Evolutionary conservation across 2,888 invertebrate genomes (phyloP).

Genomic region (Halictus ligatus): DNA sequence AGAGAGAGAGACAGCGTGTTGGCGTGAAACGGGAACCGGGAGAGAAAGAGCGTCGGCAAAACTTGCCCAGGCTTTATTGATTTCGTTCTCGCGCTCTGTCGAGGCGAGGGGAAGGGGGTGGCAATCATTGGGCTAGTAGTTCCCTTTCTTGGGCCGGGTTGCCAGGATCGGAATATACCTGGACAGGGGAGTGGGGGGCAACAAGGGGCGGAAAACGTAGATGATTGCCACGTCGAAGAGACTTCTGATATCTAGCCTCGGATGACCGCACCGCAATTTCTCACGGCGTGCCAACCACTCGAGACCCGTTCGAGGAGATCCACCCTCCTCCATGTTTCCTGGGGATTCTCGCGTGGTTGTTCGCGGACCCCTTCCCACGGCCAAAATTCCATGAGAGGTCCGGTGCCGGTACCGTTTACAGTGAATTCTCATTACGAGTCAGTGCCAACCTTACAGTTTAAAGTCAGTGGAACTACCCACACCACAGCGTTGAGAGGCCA

Average conservation of each 20-base stretch:
- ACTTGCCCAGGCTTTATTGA: constrained; percentile 70
- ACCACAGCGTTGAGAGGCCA: too few species aligned
- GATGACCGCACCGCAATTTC: constrained; percentile 56
- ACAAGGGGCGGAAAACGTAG: neutral
- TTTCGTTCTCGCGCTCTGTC: constrained; percentile 55
- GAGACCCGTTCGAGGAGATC: constrained; percentile 19
- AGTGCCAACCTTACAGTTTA: too few species aligned
- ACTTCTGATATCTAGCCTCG: constrained; percentile 48
- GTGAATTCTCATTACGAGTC: too few species aligned
- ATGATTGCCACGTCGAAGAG: constrained; percentile 46
- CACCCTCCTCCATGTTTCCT: constrained; percentile 19
- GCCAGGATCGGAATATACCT: neutral
- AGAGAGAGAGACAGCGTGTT: neutral
- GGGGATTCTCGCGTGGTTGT: constrained; percentile 17
- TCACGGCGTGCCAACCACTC: constrained; percentile 41
- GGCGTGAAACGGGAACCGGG: constrained; percentile 6
- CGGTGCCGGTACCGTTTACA: too few species aligned
- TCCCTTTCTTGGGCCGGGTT: constrained; percentile 52
- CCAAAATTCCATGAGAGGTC: neutral
- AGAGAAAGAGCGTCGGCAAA: constrained; percentile 40
- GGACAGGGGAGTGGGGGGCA: neutral
- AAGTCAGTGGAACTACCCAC: too few species aligned
- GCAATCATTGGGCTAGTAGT: constrained; percentile 66
- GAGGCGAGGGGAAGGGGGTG: constrained; percentile 25
- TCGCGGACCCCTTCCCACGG: constrained; percentile 1